Evolutionary conservation across 1,140 invertebrate genomes (phyloP).

Genomic region (Leptopilina clavipes): DNA sequence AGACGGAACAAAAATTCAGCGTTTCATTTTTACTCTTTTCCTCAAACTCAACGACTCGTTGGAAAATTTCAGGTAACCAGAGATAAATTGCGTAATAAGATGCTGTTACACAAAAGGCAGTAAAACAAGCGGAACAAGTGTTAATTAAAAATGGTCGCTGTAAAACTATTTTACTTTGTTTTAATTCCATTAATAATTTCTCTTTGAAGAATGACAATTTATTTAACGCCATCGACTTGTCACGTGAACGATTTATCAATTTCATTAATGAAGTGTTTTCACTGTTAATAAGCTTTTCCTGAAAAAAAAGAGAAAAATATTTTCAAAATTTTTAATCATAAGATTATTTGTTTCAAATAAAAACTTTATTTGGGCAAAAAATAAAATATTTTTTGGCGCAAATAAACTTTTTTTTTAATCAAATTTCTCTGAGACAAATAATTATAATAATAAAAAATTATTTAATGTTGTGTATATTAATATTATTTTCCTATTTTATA

Average conservation of each 20-base stretch:
- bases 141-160: neutral
- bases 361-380: too few relatives aligned
- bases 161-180: neutral
- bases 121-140: neutral
- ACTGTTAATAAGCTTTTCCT: slow-evolving; percentile 8
- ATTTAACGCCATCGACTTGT: neutral
- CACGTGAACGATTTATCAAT: neutral
- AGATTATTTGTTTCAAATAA: neutral
- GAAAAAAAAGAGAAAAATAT: neutral
- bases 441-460: too few relatives aligned
- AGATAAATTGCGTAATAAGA: neutral
- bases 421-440: too few relatives aligned
- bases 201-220: neutral
- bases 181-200: slow-evolving; percentile 1
- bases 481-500: neutral
- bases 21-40: neutral
- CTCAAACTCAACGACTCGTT: neutral
- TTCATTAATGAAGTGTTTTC: neutral
- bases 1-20: neutral
- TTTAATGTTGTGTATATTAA: too few relatives aligned
- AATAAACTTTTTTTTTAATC: too few relatives aligned
- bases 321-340: neutral
- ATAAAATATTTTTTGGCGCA: too few relatives aligned
- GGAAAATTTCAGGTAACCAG: neutral
- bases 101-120: neutral